Evolutionary conservation across 2,888 invertebrate species (phyloP), one percentile per base, ranked within the genome.

Genomic region (Aphodius sticticus): DNA sequence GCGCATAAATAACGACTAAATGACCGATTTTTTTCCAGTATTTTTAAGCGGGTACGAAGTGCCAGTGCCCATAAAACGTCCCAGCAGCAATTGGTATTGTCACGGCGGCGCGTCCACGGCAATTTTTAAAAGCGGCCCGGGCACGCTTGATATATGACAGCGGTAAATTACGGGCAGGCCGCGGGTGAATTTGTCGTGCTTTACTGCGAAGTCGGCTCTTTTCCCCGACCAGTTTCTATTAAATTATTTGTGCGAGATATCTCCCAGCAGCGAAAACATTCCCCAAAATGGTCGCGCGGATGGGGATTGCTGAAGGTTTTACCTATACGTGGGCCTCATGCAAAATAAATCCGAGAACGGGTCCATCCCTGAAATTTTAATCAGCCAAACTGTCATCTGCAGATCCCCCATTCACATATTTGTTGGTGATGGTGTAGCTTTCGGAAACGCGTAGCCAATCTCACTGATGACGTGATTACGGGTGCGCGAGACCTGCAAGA

Each of bases 151-250:
- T 53, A 53, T 53, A 53, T 53, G 53, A 53, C 53, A 53, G 12
- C 53, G 53, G 12, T 53, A 53, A 53, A 53, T 53, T 53, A 53
- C 53, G 53, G 12, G 12, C 53, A 53, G 12, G 9, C 53, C 53
- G 53, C 53, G 53, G 53, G 53, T 53, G 53, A 53, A 53, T 53
- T 53, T 53, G 53, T 53, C 53, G 53, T 53, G 53, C 53, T 53
- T 53, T 53, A 53, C 53, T 53, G 53, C 53, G 12, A 53, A 53
- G 53, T 53, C 53, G 9, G 53, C 53, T 9, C 53, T 53, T 53
- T 53, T 53, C 53, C 53, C 7, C 53, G 53, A 12, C 53, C 53
- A 26, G 53, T 53, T 53, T 53, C 53, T 53, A 53, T 53, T 53
- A 53, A 53, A 53, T 53, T 53, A 53, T 53, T 53, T 53, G 53